Conservation (phyloP, 2,797 vertebrate genomes). For the Ciconia nigra region DNA sequence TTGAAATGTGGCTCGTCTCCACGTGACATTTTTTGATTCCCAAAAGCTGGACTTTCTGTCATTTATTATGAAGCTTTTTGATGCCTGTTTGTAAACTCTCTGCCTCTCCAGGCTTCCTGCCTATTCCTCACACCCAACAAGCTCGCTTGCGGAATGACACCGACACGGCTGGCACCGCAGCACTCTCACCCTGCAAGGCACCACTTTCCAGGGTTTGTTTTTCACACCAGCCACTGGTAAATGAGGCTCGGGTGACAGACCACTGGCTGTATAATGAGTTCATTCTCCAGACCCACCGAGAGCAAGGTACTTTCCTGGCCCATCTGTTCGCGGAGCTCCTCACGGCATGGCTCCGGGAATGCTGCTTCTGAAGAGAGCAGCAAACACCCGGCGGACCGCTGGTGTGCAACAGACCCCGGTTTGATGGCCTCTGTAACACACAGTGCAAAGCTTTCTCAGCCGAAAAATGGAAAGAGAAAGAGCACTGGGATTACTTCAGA, state of each 20-base stretch:
- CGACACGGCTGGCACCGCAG: fast-evolving
- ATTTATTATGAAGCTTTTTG: neutral
- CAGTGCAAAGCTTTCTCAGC: neutral
- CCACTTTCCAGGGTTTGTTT: neutral
- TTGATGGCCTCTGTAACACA: neutral
- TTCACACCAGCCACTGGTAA: neutral
- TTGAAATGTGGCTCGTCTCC: neutral
- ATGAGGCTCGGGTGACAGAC: neutral
- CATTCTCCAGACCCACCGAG: constrained; percentile 1
- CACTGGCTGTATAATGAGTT: constrained; percentile 39
- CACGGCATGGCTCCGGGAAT: neutral
- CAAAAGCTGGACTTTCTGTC: neutral
- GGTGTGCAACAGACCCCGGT: neutral
- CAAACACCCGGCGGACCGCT: neutral
- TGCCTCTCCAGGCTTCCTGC: neutral
- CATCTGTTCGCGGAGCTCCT: constrained; percentile 1
- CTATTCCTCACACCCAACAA: neutral
- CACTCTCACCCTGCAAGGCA: neutral
- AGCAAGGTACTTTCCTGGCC: neutral
- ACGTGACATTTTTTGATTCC: fast-evolving
- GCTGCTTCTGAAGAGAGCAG: neutral
- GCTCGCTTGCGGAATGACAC: neutral
- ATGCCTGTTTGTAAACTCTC: neutral
- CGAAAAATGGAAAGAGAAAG: neutral
- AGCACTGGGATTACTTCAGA: neutral